Conservation (phyloP, 2,888 invertebrate genomes). For the Chloromyia formosa region DNA sequence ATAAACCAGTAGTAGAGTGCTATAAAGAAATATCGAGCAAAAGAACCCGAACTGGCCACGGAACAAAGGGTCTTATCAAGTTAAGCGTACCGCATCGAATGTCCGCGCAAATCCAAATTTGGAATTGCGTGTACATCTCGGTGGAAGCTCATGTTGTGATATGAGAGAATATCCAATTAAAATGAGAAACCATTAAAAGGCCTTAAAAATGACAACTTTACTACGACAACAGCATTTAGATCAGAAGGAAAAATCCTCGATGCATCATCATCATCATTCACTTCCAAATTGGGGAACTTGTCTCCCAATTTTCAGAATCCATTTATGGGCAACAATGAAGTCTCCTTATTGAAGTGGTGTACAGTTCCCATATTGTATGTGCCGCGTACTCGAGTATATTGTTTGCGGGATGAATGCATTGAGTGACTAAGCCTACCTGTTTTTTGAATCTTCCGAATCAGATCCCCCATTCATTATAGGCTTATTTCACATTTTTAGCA, state of each 20-base stretch:
- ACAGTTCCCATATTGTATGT: too few relatives aligned
- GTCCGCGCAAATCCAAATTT: conserved; percentile 10
- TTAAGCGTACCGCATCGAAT: too few relatives aligned
- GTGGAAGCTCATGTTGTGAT: background rate
- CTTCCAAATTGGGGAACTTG: conserved; percentile 35
- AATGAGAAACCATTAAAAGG: conserved; percentile 43
- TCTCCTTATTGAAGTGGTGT: background rate
- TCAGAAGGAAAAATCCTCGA: conserved; percentile 6
- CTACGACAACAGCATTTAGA: background rate
- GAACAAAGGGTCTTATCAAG: background rate
- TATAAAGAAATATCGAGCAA: background rate
- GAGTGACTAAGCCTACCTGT: too few relatives aligned
- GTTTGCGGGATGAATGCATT: too few relatives aligned
- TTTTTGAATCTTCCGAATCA: too few relatives aligned
- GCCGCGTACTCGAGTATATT: too few relatives aligned
- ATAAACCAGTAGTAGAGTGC: background rate
- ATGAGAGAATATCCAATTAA: conserved; percentile 43
- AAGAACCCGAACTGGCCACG: background rate
- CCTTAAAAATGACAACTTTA: conserved; percentile 26
- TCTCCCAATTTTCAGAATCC: conserved; percentile 31
- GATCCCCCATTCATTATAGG: too few relatives aligned
- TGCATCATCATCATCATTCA: conserved; percentile 16
- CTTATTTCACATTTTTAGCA: too few relatives aligned
- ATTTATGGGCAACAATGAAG: conserved; percentile 40
- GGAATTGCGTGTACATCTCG: background rate